A percentile compares a stretch with the other conserved stretches of the same genome.
Conservation (phyloP, 1,140 invertebrate genomes). For the Papilio aristodemus region DNA sequence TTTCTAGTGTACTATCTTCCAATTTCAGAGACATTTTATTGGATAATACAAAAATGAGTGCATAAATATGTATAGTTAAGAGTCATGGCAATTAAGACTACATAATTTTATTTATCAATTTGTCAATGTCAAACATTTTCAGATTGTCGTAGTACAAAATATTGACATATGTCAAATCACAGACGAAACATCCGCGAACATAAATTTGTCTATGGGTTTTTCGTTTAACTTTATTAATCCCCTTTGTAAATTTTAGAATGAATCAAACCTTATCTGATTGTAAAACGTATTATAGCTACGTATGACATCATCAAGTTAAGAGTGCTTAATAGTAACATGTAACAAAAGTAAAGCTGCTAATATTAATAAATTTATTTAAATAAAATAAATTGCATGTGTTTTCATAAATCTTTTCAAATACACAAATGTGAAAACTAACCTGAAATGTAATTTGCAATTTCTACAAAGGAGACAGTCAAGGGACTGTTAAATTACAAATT, state of each 20-base stretch:
- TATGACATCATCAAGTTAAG: no score
- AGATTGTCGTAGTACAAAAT: not conserved
- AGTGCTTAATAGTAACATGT: no score
- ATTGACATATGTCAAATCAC: not conserved
- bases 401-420: not conserved
- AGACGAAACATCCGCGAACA: not conserved
- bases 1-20: conserved; percentile 60
- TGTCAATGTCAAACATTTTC: conserved; percentile 24
- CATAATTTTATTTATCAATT: conserved; percentile 29
- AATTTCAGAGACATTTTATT: conserved; percentile 53
- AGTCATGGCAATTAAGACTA: conserved; percentile 10
- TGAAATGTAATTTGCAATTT: no score
- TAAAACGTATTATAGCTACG: no score
- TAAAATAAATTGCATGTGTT: not conserved
- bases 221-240: not conserved
- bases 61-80: conserved; percentile 4
- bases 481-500: no score
- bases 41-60: not conserved
- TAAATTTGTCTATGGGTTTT: conserved; percentile 3
- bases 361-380: not conserved
- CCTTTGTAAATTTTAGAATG: not conserved
- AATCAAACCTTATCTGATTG: no score
- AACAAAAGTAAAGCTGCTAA: not conserved
- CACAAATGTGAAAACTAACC: no score
- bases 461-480: no score